Evolutionary conservation across 1,140 invertebrate species (phyloP), one percentile per base, ranked within the genome.

Genomic region (Hyphantria cunea): DNA sequence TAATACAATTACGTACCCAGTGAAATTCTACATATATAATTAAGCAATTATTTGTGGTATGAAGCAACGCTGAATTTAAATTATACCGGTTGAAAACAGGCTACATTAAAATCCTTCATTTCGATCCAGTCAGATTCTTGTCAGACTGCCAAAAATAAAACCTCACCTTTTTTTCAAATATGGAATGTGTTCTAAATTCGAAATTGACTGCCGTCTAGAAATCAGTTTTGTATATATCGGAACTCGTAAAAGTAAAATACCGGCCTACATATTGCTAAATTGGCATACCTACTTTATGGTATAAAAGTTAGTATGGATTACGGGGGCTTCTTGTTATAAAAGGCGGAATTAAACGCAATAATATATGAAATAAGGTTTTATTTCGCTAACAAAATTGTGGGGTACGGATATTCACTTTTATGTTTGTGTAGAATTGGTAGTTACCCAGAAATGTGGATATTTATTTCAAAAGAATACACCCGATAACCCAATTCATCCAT

Each of bases 141-240:
- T 66, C 45, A 12, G 25, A 17, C n/a, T 37, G 69, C 69, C 70
- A 25, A 5, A 25, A 50, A 48, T 42, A 39, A 13, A 49, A 51
- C 52, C 58, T 56, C 32, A 33, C 59, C 45, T 25, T 25, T 65
- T 71, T 74, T 72, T 72, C 60, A 63, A 70, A 73, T 64, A 68
- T 64, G 59, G 62, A 70, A 68, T 67, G 63, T 71, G 66, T 68
- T 70, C 72, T 74, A 71, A 68, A 68, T 74, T 68, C 58, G 41
- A 70, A 66, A 73, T 63, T 64, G 54, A 59, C 34, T 59, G 49
- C 49, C 55, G 14, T 25, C 17, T 49, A 39, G 33, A 37, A 59
- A 59, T 25, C 25, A 47, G 54, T 58, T 48, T 41, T 39, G 42
- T 25, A n/a, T n/a, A n/a, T 54, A 45, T 34, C 53, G 12, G 44